Evolutionary conservation across 2,888 invertebrate species (phyloP), one percentile per base, ranked within the genome.

Genomic region (Bedellia somnulentella): DNA sequence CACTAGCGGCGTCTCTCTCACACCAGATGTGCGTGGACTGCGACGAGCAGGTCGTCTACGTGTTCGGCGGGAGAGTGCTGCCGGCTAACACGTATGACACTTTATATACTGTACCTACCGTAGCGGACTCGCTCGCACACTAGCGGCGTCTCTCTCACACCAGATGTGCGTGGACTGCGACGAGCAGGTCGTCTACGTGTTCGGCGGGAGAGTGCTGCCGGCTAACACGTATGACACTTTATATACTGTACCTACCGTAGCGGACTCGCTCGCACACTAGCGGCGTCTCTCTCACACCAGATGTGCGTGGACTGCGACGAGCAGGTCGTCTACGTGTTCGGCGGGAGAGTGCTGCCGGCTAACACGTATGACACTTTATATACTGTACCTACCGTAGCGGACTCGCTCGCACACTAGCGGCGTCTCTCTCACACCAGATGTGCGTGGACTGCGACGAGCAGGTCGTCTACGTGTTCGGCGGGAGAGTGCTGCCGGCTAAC

Each of bases 1-100:
- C n/a, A n/a, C n/a, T n/a, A n/a, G n/a, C n/a, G n/a, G n/a, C n/a
- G n/a, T n/a, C n/a, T 54, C 8, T 24, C 28, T 33, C 12, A 24
- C 93, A 94, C 63, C 87, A 94, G 66, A 91, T 93, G 88, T 89
- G 86, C 45, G 85, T 93, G 59, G 93, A 93, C 60, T 67, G 83
- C 12, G 85, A 86, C 36, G 84, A 85, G 41, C 82, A 87, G 48
- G 89, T 83, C 18, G 83, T 93, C 39, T 94, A 91, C 63, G 86
- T 93, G 27, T 93, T 93, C 64, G 93, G 93, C 1, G 93, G 93
- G 2, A 78, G 89, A 27, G 83, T 91, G 32, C 67, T 85, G 30
- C 81, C 83, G 1, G 64, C 80, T 9, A 73, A 70, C 42, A 75
- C 71, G 81, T 82, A 41, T 50, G 61, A n/a, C n/a, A n/a, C n/a